Evolutionary conservation across 2,113 vertebrate species (phyloP).

Genomic region (Indicator indicator): DNA sequence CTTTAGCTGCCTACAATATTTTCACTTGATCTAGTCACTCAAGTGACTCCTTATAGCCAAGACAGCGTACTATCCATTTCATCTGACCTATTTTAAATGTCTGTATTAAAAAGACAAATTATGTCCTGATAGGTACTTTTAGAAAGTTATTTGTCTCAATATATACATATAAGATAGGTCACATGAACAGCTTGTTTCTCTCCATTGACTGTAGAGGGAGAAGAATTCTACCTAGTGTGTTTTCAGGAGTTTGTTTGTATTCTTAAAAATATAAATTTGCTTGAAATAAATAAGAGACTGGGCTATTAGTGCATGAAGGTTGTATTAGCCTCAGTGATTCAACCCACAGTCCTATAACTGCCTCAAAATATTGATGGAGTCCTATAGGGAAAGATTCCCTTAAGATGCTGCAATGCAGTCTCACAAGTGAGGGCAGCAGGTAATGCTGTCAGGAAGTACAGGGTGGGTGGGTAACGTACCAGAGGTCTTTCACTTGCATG

Average conservation of each 20-base stretch:
- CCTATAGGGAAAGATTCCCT: background rate
- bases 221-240: background rate
- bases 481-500: background rate
- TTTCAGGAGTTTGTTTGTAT: background rate
- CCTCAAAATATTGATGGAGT: background rate
- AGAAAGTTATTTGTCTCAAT: background rate
- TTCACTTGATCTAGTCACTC: background rate
- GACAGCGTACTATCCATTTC: background rate
- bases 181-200: background rate
- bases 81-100: constrained; percentile 8
- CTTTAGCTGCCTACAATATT: background rate
- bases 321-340: background rate
- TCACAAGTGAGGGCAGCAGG: background rate
- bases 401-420: background rate
- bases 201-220: background rate
- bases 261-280: background rate
- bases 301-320: background rate
- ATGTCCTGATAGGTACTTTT: constrained; percentile 9
- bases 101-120: constrained; percentile 24
- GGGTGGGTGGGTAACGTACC: background rate
- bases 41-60: background rate
- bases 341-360: background rate
- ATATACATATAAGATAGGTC: background rate
- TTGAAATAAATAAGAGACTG: background rate
- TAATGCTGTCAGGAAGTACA: background rate